These are phyloP conservation scores for Burhinus oedicnemus DNA, from an alignment of 2,113 vertebrate genomes.

Conservation along the genomic window DNA sequence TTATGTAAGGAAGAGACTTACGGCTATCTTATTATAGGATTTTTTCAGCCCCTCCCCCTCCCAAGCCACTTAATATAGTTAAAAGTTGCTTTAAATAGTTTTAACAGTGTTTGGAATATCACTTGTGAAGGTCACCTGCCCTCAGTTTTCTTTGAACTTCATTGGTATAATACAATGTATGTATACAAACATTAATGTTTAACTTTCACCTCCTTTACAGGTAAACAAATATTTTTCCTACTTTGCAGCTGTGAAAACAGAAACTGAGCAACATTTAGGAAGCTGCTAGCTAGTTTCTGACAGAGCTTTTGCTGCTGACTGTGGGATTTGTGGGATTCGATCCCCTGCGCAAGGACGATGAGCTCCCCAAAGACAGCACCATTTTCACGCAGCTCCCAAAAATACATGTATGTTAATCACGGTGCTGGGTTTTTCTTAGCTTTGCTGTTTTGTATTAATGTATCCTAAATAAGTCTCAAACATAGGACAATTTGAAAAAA, in stretches of 20 bases:
- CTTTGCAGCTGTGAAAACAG: not conserved
- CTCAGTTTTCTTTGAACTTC: not conserved
- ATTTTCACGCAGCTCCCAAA: not conserved
- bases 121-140: not conserved
- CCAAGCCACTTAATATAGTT: not conserved
- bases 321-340: not conserved
- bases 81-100: not conserved
- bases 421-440: not conserved
- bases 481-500: not conserved
- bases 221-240: not conserved
- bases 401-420: not conserved
- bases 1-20: not conserved
- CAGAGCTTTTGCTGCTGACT: not conserved
- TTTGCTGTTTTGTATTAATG: not conserved
- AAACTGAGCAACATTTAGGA: not conserved
- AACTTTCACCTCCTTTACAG: not conserved
- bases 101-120: not conserved
- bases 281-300: not conserved
- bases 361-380: not conserved
- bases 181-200: not conserved
- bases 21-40: not conserved
- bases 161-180: not conserved
- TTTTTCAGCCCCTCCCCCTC: not conserved
- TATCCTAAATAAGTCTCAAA: not conserved
- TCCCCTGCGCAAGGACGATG: not conserved